Evolutionary conservation across 2,888 invertebrate genomes (phyloP), one percentile per base, ranked within the genome.

Genomic region (Yponomeuta evonymella): DNA sequence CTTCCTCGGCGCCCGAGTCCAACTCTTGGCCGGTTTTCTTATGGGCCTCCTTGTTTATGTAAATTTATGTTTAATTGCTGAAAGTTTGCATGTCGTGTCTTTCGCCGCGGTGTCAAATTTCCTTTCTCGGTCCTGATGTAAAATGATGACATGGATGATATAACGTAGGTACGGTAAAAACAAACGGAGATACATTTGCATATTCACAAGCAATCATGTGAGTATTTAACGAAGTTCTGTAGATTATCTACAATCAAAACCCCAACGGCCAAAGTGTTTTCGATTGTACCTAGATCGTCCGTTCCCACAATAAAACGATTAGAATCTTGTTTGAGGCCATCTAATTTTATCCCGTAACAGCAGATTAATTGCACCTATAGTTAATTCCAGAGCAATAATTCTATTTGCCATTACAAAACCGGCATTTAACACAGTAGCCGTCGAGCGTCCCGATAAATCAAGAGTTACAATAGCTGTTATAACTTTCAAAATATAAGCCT

Each of bases 381-480:
- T 86, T 85, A 84, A 86, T 85, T 81, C 83, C 79, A 83, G 80
- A 83, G 82, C 83, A 84, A 85, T 82, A 79, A 81, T 80, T 78
- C 80, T 78, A 81, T 87, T 85, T 58, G 15, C 85, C 84, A 78
- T 84, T 83, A 84, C 83, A 86, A 86, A 82, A 84, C 83, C 81
- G 79, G 78, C 83, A 71, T 66, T 81, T 83, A 85, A 83, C 77
- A 85, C 88, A 82, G 90, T 88, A 89, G 89, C 89, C 76, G 77
- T 76, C 75, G 79, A 81, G 81, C 82, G 84, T 81, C 79, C 74
- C 77, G 77, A 89, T 90, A 90, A 89, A 88, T 90, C 88, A 88
- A 58, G 86, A 84, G 85, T 83, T 83, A 86, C 84, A 85, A 86
- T 87, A 85, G 86, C 84, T 78, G 81, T 86, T 86, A 84, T 82